Evolutionary conservation across 2,888 invertebrate species (phyloP), one percentile per base, ranked within the genome.

Genomic region (Hemaris fuciformis): DNA sequence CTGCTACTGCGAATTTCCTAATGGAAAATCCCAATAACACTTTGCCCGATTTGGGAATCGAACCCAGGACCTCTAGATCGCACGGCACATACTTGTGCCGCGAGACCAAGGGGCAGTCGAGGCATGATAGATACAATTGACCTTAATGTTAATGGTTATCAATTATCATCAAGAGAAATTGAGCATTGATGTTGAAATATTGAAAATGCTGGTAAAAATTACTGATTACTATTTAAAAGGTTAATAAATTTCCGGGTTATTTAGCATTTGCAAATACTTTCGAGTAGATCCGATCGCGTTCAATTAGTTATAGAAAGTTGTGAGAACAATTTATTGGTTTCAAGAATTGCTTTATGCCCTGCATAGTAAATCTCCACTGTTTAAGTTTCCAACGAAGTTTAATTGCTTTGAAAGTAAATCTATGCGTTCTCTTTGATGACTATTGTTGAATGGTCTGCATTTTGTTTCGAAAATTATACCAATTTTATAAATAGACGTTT

Each of bases 391-490:
- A 31, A 27, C 53, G 18, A 53, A 53, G 18, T 31, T 31, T 18
- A 53, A 53, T 53, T 53, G 53, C 53, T 53, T 53, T 18, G 31
- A 31, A 53, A 31, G 10, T 27, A 20, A 53, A 53, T 53, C 27
- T 53, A 53, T 53, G 53, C 31, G 18, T 18, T 53, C 18, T 15
- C 53, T 53, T 31, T 53, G 31, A 53, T 53, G 53, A 27, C 10
- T 27, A 18, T 53, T 48, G 27, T 13, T 31, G 53, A 18, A 53
- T 31, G 27, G 10, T 4, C 10, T 10, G 31, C 27, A 20, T 10
- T 27, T 53, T 31, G 8, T 31, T 18, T 20, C 13, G 1, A 45
- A 45, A 13, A 20, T 45, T 8, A 45, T 23, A 20, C 22, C 10
- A 38, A 1, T 38, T 38, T 38, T 38, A 38, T n/a, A 38, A 38